Base-by-base conservation (phyloP, 2,113 vertebrate genomes). In the Sakesphorus luctuosus region DNA sequence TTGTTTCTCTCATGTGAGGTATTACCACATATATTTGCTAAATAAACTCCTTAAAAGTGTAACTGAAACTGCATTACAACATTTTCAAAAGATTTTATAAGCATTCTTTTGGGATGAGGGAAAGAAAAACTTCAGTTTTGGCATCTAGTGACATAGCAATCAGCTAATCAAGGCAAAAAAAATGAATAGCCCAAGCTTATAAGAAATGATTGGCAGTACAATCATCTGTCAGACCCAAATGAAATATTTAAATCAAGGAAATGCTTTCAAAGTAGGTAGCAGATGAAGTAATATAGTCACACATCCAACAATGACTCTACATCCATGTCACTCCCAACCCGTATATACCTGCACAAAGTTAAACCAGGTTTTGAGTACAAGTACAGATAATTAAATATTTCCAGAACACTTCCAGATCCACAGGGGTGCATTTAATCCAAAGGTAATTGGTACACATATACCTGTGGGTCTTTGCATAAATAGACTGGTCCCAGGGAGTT, bases 21-120 rank as follows among this genome's bases (percentile, higher is more conserved):
- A 66, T 81, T 40, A 91, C 81, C n/a, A 75, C 31, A 65, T 29
- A 58, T 58, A 89, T 93, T 88, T 38, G 31, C 87, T 87, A 92
- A 87, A 77, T 96, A 95, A 94, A 65, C 16, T 44, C 52, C 44
- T 94, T 89, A 73, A 89, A 84, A 84, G 43, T 84, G 84, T 23
- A 90, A 95, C 58, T 18, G 78, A 90, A 75, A 87, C 28, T 43
- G 31, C 25, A 72, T 62, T 92, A 59, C 36, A 75, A 63, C 56
- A 91, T 81, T 90, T 72, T 24, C 33, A 87, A 92, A 96, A 84
- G 35, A 31, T 89, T 76, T 90, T 93, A 69, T 13, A 58, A 77
- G 65, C 40, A 67, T 93, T 94, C 40, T 13, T 73, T 71, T 79
- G n/a, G 71, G 25, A 90, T 74, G 23, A 88, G 25, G 35, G 50